Conservation (phyloP, 2,888 invertebrate species). For the Callyntrura guangdongensis region DNA sequence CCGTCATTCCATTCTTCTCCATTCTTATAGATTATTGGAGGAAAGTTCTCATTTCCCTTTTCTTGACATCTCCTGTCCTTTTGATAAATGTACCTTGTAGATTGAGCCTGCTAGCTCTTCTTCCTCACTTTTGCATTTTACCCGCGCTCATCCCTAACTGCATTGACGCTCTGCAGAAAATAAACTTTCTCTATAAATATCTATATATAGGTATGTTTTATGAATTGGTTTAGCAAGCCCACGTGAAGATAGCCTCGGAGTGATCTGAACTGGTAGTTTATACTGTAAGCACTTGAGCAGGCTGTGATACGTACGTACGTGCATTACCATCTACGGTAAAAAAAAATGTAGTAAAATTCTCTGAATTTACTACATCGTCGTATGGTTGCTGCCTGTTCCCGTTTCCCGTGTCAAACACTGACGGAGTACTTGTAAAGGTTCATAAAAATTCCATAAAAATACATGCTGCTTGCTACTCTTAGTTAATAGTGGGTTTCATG, state of each 20-base stretch:
- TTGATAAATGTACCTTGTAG: conserved; percentile 78
- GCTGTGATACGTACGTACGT: not conserved
- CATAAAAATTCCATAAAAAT: conserved; percentile 39
- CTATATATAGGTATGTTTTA: not conserved
- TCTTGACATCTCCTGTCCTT: conserved; percentile 79
- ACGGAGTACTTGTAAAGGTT: not conserved
- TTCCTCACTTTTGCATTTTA: conserved; percentile 40
- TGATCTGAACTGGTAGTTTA: conserved; percentile 2
- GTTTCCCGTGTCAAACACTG: not conserved
- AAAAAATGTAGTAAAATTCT: conserved; percentile 2
- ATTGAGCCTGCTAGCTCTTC: conserved; percentile 64
- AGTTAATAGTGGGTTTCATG: conserved; percentile 47
- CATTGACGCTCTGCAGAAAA: not conserved
- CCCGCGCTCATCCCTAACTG: not conserved
- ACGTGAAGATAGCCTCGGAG: not conserved
- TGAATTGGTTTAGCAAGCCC: not conserved
- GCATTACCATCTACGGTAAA: not conserved
- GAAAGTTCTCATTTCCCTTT: conserved; percentile 78
- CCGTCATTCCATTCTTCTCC: conserved; percentile 47
- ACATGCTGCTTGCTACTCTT: conserved; percentile 2
- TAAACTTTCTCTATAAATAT: not conserved
- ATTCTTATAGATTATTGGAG: conserved; percentile 76
- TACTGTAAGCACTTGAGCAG: not conserved
- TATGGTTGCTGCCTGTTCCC: not conserved
- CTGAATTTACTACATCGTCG: not conserved